Evolutionary conservation across 2,797 vertebrate genomes (phyloP).

Genomic region (Philypnodon macrostomus): DNA sequence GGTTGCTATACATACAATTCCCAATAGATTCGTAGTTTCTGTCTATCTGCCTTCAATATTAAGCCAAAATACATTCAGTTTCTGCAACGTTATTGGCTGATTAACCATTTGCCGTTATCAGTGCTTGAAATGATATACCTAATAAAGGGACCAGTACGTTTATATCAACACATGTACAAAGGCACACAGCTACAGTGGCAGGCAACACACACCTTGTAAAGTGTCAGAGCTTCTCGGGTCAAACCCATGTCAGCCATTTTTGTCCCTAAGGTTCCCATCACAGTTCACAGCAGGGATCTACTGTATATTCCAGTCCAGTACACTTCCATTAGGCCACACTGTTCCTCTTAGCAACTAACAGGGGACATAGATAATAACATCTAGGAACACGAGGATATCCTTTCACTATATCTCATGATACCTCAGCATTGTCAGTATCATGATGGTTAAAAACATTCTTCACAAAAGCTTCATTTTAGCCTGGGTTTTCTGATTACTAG

Average conservation of each 20-base stretch:
- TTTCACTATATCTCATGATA: slow-evolving; percentile 15
- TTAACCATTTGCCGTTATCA: too few species aligned
- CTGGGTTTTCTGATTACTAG: too few species aligned
- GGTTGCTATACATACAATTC: too few species aligned
- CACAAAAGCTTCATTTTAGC: too few species aligned
- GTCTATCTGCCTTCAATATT: too few species aligned
- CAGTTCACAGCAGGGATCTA: slow-evolving; percentile 54
- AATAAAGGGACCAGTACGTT: too few species aligned
- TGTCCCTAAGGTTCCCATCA: slow-evolving; percentile 59
- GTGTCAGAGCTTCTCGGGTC: slow-evolving; percentile 53
- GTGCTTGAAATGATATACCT: too few species aligned
- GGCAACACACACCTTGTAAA: slow-evolving; percentile 55
- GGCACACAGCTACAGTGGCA: slow-evolving; percentile 46
- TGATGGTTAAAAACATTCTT: neutral
- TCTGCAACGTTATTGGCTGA: too few species aligned
- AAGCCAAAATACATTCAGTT: too few species aligned
- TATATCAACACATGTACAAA: slow-evolving; percentile 7
- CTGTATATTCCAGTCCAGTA: slow-evolving; percentile 66
- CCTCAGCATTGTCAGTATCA: slow-evolving; percentile 17
- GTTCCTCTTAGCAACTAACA: slow-evolving; percentile 65
- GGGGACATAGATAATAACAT: slow-evolving; percentile 57
- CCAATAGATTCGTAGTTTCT: too few species aligned
- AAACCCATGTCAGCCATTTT: slow-evolving; percentile 59
- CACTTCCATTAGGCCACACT: slow-evolving; percentile 65
- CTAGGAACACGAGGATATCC: slow-evolving; percentile 41